Conservation (phyloP, 2,797 vertebrate species). For the Benthosema pterotum region DNA sequence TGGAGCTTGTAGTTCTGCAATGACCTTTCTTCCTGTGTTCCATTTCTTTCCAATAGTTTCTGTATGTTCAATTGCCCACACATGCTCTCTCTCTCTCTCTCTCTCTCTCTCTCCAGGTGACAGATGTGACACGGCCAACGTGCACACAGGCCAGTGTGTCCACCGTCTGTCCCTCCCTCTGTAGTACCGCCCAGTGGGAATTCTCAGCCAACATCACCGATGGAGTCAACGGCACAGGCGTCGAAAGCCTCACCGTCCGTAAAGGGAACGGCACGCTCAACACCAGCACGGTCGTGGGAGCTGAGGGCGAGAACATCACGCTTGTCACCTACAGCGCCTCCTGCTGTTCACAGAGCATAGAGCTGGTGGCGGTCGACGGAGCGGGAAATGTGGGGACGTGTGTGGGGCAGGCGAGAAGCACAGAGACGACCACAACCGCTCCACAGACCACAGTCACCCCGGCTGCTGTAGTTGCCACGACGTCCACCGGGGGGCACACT, state of each 20-base stretch:
- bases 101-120: slow-evolving; percentile 56
- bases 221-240: slow-evolving; percentile 65
- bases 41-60: neutral
- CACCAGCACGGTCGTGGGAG: slow-evolving; percentile 35
- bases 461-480: neutral
- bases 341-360: slow-evolving; percentile 68
- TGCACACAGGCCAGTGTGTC: slow-evolving; percentile 47
- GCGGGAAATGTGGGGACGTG: slow-evolving; percentile 71
- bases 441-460: neutral
- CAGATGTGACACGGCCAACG: slow-evolving; percentile 54
- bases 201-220: slow-evolving; percentile 68
- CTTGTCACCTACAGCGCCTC: slow-evolving; percentile 61
- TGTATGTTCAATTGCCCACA: neutral
- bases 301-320: slow-evolving; percentile 55
- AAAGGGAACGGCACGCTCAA: slow-evolving; percentile 63
- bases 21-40: neutral
- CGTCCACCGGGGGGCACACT: slow-evolving; percentile 31
- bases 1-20: no score
- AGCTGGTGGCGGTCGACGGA: slow-evolving; percentile 65
- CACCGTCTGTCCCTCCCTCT: slow-evolving; percentile 47
- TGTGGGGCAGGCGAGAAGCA: slow-evolving; percentile 28
- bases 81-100: no score
- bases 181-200: slow-evolving; percentile 59
- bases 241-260: slow-evolving; percentile 45
- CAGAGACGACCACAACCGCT: neutral